Evolutionary conservation across 2,113 vertebrate species (phyloP), one percentile per base, ranked within the genome.

Genomic region (Phrynosoma platyrhinos): DNA sequence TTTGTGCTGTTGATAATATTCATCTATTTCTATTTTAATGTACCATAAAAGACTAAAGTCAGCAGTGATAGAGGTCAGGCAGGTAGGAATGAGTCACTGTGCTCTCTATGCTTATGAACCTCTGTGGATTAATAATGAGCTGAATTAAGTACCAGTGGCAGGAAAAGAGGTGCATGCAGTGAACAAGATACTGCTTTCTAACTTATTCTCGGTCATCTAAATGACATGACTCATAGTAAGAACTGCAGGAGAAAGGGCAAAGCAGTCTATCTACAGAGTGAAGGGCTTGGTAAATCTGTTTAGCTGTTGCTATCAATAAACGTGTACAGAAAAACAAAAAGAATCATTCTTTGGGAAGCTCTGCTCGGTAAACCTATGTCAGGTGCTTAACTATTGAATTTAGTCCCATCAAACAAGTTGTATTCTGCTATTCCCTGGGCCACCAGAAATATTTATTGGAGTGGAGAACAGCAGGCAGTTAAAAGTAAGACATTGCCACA

Each of bases 161-260:
- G 83, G 83, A 20, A 27, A 1, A 58, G 21, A 52, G 32, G n/a
- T 20, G 21, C 21, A 36, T 36, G 20, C 5, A 30, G 72, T 42
- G 74, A 77, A 77, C n/a, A 85, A 42, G 25, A 64, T 30, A 85
- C 52, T 40, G 69, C 55, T 77, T 23, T 77, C 36, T 42, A 62
- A 75, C n/a, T 42, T 20, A 64, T 64, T 76, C 32, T 53, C 32
- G 76, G 36, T 64, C 72, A 64, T 42, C 83, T 85, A 72, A 42
- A 75, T 58, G 71, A 40, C 32, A 74, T 84, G 83, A 76, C 53
- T 84, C 71, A 84, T 20, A 53, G 83, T 32, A 20, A 83, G 66
- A n/a, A 71, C 23, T 58, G 13, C n/a, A 4, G 83, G n/a, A 75
- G 21, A 32, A 84, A 84, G 52, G 69, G 36, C 52, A 74, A 13